phyloP scores from a whole-genome alignment of 2,797 vertebrate species.

The Sebastes reedi region DNA sequence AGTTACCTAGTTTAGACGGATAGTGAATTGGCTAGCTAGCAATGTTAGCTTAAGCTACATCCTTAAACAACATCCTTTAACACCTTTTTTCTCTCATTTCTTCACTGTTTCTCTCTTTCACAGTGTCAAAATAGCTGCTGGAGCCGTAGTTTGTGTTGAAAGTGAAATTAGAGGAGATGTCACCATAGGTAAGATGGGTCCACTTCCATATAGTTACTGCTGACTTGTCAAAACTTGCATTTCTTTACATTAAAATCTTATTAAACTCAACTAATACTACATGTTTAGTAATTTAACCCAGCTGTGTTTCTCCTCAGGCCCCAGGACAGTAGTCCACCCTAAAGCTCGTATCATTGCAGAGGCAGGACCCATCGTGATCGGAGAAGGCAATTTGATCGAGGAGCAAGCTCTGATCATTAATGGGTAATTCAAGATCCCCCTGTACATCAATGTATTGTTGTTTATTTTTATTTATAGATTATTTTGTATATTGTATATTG shows the following conservation, averaged over 20 bases:
- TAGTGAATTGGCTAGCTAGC: conserved; percentile 21
- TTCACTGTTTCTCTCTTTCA: conserved; percentile 4
- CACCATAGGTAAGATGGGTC: conserved; percentile 89
- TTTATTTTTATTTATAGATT: too few species aligned
- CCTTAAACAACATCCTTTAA: neutral
- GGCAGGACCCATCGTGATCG: conserved; percentile 95
- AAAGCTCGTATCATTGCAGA: conserved; percentile 97
- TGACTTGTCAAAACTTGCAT: neutral
- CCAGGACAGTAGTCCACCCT: conserved; percentile 95
- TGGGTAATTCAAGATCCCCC: conserved; percentile 71
- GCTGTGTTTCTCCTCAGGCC: conserved; percentile 77
- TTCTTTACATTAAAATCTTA: neutral
- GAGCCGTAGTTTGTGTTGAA: conserved; percentile 96
- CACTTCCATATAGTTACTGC: neutral
- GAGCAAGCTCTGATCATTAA: conserved; percentile 97
- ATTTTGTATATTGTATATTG: too few species aligned
- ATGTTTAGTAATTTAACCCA: neutral
- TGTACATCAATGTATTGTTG: neutral
- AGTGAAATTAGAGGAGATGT: conserved; percentile 97
- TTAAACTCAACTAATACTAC: neutral
- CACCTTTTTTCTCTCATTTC: neutral
- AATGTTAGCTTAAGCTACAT: conserved; percentile 10
- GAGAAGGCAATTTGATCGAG: conserved; percentile 97
- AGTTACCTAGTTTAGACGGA: neutral
- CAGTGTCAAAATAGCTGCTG: conserved; percentile 96